A percentile compares a stretch with the other conserved stretches of the same genome.
phyloP scores from a whole-genome alignment of 2,797 vertebrate species.

The Sebastolobus altivelis region DNA sequence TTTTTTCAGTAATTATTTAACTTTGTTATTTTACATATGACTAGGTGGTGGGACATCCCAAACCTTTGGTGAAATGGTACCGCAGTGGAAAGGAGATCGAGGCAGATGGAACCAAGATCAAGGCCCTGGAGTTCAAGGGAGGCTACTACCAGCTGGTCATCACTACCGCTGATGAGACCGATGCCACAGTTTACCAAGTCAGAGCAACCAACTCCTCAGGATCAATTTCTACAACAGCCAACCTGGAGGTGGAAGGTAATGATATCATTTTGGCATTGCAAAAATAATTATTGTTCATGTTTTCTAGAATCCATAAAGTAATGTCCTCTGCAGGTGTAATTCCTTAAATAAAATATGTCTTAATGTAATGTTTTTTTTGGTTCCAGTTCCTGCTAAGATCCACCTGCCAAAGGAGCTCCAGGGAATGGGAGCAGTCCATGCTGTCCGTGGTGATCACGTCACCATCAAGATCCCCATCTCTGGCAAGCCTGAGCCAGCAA shows the following conservation, averaged over 20 bases:
- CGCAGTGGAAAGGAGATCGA: slow-evolving; percentile 96
- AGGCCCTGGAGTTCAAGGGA: slow-evolving; percentile 97
- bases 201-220: slow-evolving; percentile 97
- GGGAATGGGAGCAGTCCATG: slow-evolving; percentile 98
- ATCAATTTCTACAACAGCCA: slow-evolving; percentile 94
- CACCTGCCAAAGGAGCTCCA: slow-evolving; percentile 95
- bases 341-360: neutral
- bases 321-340: neutral
- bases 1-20: neutral
- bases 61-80: slow-evolving; percentile 97
- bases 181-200: slow-evolving; percentile 96
- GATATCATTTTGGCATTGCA: neutral
- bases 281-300: neutral
- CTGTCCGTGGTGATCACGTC: slow-evolving; percentile 92
- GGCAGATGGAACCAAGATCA: slow-evolving; percentile 96
- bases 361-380: slow-evolving; percentile 47
- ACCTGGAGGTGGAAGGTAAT: slow-evolving; percentile 97
- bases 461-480: slow-evolving; percentile 99
- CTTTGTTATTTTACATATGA: slow-evolving; percentile 10
- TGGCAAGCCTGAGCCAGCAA: slow-evolving; percentile 95
- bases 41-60: slow-evolving; percentile 92
- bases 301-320: neutral
- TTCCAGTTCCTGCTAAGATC: slow-evolving; percentile 97
- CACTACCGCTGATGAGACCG: slow-evolving; percentile 89
- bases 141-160: slow-evolving; percentile 97